Conservation (phyloP, 2,113 vertebrate genomes). For the Gnathonemus longibarbis region DNA sequence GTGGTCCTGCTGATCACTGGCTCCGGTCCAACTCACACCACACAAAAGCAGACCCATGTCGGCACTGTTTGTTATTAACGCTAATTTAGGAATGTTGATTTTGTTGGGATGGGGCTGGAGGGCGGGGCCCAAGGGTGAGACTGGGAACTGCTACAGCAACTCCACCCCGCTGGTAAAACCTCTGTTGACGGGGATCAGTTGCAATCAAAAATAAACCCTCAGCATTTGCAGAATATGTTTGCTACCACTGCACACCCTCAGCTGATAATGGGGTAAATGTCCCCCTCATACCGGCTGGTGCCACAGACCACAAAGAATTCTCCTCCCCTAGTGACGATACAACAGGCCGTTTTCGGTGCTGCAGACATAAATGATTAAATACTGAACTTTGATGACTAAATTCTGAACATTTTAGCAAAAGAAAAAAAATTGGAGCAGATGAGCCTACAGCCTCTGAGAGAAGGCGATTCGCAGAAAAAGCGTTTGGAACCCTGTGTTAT, state of each 20-base stretch:
- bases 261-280: not conserved
- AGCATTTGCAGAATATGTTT: not conserved
- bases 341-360: not conserved
- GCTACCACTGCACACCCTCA: not conserved
- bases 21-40: not conserved
- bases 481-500: too few relatives aligned
- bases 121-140: not conserved
- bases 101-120: not conserved
- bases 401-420: not conserved
- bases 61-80: not conserved
- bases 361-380: not conserved
- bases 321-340: not conserved
- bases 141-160: not conserved
- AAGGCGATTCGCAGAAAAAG: not conserved
- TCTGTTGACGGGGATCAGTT: not conserved
- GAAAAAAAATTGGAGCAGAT: not conserved
- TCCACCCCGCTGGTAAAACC: not conserved
- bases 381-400: not conserved
- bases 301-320: not conserved
- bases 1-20: not conserved
- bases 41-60: not conserved
- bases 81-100: not conserved
- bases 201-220: constrained; percentile 7
- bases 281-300: not conserved
- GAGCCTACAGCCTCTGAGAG: not conserved